Evolutionary conservation across 2,888 invertebrate genomes (phyloP).

Genomic region (Selenia dentaria): DNA sequence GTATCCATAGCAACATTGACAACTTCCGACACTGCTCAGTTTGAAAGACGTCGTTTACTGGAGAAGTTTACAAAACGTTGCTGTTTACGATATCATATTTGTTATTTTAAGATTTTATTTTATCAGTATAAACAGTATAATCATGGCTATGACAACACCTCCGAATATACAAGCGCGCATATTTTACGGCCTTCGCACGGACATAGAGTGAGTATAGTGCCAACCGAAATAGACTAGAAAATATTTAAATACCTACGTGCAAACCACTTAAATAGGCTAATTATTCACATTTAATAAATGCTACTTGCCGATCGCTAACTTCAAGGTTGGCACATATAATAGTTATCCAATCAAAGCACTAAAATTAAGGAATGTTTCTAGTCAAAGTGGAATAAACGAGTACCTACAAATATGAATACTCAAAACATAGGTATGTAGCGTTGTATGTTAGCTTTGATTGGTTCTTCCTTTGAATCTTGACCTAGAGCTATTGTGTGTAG

Average conservation of each 20-base stretch:
- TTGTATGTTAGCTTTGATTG: conserved; percentile 10
- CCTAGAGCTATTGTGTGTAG: conserved; percentile 57
- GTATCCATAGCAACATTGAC: conserved; percentile 30
- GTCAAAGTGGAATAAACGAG: too few relatives aligned
- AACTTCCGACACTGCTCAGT: conserved; percentile 12
- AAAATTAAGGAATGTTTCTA: neutral
- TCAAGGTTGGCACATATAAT: conserved; percentile 13
- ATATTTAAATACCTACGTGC: conserved; percentile 6
- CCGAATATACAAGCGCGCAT: conserved; percentile 85
- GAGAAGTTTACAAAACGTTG: conserved; percentile 33
- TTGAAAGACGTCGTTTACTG: conserved; percentile 23
- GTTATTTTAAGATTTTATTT: conserved; percentile 42
- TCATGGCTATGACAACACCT: conserved; percentile 61
- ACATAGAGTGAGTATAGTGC: conserved; percentile 71
- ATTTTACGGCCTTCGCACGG: conserved; percentile 87
- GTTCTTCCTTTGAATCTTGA: conserved; percentile 30
- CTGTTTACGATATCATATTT: conserved; percentile 33
- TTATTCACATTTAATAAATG: conserved; percentile 4
- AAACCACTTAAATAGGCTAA: conserved; percentile 4
- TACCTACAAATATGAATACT: neutral
- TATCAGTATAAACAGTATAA: conserved; percentile 25
- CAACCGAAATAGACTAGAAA: conserved; percentile 8
- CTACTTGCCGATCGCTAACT: conserved; percentile 2
- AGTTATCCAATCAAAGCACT: conserved; percentile 3
- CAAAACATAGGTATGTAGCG: neutral